A percentile compares a stretch with the other conserved stretches of the same genome.
These are phyloP conservation scores for Drosophila busckii DNA, from an alignment of 1,140 invertebrate genomes.

Conservation along the genomic window DNA sequence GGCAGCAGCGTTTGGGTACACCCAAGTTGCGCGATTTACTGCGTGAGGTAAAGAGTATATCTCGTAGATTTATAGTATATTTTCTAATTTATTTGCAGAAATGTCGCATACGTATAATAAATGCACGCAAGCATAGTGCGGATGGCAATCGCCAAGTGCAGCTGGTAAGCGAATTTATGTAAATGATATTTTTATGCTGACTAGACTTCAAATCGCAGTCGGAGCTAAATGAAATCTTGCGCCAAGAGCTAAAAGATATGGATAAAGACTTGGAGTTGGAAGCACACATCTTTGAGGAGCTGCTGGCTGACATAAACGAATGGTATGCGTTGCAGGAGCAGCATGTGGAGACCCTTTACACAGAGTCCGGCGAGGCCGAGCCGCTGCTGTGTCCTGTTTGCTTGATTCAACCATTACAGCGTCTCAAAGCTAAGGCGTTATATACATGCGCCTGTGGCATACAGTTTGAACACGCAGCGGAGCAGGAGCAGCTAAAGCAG, in stretches of 20 bases:
- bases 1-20: conserved; percentile 43
- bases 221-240: conserved; percentile 49
- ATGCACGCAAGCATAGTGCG: conserved; percentile 30
- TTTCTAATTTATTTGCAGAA: conserved; percentile 22
- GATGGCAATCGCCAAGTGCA: conserved; percentile 45
- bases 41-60: conserved; percentile 34
- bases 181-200: neutral
- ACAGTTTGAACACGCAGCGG: conserved; percentile 41
- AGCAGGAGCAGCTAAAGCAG: conserved; percentile 15
- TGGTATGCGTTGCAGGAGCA: conserved; percentile 66
- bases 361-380: conserved; percentile 23
- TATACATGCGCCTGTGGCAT: conserved; percentile 48
- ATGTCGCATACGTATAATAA: conserved; percentile 49
- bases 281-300: conserved; percentile 51
- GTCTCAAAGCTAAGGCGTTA: neutral
- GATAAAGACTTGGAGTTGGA: conserved; percentile 61
- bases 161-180: conserved; percentile 24
- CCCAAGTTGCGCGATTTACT: conserved; percentile 59
- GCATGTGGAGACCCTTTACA: conserved; percentile 45
- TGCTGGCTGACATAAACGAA: conserved; percentile 58
- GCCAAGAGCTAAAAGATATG: conserved; percentile 52
- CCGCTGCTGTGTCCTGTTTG: conserved; percentile 60
- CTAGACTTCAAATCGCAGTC: conserved; percentile 8
- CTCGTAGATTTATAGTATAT: neutral
- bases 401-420: conserved; percentile 27